Evolutionary conservation across 2,797 vertebrate species (phyloP).

Genomic region (Enteromius argenteus): DNA sequence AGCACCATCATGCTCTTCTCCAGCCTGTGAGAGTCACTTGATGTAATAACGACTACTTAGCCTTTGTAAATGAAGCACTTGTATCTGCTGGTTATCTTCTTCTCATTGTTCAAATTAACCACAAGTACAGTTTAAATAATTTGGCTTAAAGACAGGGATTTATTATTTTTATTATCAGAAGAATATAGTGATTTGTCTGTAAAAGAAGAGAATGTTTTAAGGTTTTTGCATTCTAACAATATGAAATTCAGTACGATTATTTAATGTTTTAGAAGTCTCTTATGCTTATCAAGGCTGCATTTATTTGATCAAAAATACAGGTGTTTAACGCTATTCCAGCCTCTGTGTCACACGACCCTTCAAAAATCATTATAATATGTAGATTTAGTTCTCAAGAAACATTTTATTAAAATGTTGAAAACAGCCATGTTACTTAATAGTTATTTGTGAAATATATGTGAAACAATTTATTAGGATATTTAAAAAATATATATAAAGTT

Average conservation of each 20-base stretch:
- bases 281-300: background rate
- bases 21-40: slow-evolving; percentile 45
- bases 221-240: background rate
- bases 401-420: background rate
- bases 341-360: background rate
- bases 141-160: background rate
- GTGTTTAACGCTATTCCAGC: background rate
- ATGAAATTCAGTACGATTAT: background rate
- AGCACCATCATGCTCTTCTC: slow-evolving; percentile 48
- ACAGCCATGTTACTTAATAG: no score
- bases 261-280: background rate
- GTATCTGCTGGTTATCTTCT: slow-evolving; percentile 17
- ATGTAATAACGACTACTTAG: slow-evolving; percentile 45
- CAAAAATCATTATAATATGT: background rate
- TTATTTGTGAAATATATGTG: background rate
- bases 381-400: background rate
- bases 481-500: background rate
- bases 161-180: background rate
- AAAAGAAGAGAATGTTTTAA: background rate
- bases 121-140: background rate
- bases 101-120: background rate
- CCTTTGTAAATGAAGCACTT: slow-evolving; percentile 18
- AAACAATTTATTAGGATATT: background rate
- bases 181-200: background rate
- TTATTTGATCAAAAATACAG: background rate